Base-by-base conservation (phyloP, 2,888 invertebrate genomes). In the Nomada flava region DNA sequence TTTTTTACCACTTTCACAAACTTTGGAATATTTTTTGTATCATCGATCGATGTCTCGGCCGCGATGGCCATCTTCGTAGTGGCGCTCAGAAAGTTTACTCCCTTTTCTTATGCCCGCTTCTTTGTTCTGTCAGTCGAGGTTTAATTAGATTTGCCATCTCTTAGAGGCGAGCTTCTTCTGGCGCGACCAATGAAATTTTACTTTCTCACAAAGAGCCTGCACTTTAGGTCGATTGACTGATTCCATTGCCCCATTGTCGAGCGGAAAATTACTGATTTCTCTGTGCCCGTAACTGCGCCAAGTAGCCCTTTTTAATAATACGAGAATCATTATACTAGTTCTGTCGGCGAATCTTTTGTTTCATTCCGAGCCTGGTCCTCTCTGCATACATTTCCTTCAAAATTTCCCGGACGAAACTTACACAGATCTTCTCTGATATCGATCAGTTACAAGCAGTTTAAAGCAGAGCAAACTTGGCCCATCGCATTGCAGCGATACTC, bases 181-280 rank as follows among this genome's bases (percentile, higher is more conserved):
- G n/a, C 29, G 47, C 55, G 59, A 50, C 67, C 36, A 75, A 75
- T 75, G 75, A 75, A 78, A 75, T 75, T 77, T 77, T 74, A 74
- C 77, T 67, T 55, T 53, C 53, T 10, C 60, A 52, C 65, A 74
- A 74, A 67, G 64, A 64, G 60, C 44, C 29, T 65, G 67, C 67
- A 68, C 77, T 78, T 75, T 62, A 55, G 36, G n/a, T 65, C 53
- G 60, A 78, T 75, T 18, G 67, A 62, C 44, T 23, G 62, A 62
- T 26, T 62, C 75, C 62, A 74, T 77, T 60, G 52, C 23, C 20
- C 42, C 29, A 52, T 74, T 64, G 50, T 23, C 55, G 9, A 50
- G 50, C 53, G 42, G 76, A 42, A 73, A 73, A 76, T 73, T 59
- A 73, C 42, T 42, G 52, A 76, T 44, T 73, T 50, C 53, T 62